Evolutionary conservation across 2,888 invertebrate genomes (phyloP).

Genomic region (Leptopilina drosophilae): DNA sequence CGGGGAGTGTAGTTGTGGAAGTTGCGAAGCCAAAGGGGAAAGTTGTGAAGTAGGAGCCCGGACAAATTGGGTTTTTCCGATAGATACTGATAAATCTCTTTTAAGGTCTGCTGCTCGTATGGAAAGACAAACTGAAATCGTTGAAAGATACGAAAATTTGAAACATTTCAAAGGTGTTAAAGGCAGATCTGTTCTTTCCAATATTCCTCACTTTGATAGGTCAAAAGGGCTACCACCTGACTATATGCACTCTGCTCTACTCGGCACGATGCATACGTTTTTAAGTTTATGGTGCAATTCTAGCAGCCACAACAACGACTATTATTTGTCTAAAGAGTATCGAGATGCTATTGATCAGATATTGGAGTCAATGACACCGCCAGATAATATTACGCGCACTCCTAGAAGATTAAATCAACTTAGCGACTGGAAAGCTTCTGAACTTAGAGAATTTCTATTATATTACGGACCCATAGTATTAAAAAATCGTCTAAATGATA

Average conservation of each 20-base stretch:
- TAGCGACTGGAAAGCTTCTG: slow-evolving; percentile 4
- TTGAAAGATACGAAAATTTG: not conserved
- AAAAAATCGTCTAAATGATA: slow-evolving; percentile 9
- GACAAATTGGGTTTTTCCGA: not conserved
- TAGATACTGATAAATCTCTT: not conserved
- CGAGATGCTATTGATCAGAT: slow-evolving; percentile 15
- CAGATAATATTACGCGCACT: not conserved
- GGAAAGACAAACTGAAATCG: slow-evolving; percentile 22
- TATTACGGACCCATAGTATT: slow-evolving; percentile 28
- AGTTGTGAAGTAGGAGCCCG: slow-evolving; percentile 28
- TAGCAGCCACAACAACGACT: too few species aligned
- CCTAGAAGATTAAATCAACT: slow-evolving; percentile 5
- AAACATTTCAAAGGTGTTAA: slow-evolving; percentile 44
- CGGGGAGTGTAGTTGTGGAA: slow-evolving; percentile 47
- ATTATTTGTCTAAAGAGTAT: not conserved
- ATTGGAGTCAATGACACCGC: slow-evolving; percentile 1
- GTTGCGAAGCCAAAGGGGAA: slow-evolving; percentile 47
- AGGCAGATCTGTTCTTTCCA: slow-evolving; percentile 11
- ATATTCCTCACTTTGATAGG: slow-evolving; percentile 41
- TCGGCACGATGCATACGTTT: too few species aligned
- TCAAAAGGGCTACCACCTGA: slow-evolving; percentile 13
- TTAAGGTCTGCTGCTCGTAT: not conserved
- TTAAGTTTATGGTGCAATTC: too few species aligned
- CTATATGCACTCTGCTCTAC: too few species aligned
- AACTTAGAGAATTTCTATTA: slow-evolving; percentile 39